phyloP scores from a whole-genome alignment of 1,140 invertebrate genomes.

The Solenopsis invicta region DNA sequence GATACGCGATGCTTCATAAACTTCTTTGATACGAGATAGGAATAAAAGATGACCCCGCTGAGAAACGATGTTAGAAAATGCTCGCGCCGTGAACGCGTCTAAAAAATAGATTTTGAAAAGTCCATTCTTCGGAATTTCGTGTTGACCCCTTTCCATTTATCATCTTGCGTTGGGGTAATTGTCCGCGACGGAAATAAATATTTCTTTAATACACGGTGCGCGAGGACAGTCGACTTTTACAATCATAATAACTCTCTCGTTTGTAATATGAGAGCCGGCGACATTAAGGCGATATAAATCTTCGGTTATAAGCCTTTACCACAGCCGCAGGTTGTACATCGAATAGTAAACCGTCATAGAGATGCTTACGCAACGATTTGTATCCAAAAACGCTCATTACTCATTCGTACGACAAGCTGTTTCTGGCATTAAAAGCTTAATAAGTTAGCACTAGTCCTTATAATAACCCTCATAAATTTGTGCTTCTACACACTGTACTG shows the following conservation, averaged over 20 bases:
- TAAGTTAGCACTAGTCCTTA: conserved; percentile 7
- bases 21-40: conserved; percentile 55
- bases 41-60: conserved; percentile 60
- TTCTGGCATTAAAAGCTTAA: conserved; percentile 10
- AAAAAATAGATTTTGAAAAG: conserved; percentile 48
- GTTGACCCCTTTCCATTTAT: conserved; percentile 29
- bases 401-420: conserved; percentile 1
- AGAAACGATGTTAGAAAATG: conserved; percentile 53
- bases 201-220: conserved; percentile 16
- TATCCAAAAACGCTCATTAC: conserved; percentile 22
- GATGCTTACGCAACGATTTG: conserved; percentile 4
- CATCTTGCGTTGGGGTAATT: conserved; percentile 15
- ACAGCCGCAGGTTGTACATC: background rate
- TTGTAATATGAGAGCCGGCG: background rate
- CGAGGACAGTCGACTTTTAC: conserved; percentile 14
- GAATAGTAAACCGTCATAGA: conserved; percentile 5
- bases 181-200: conserved; percentile 42
- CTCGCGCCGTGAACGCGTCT: background rate
- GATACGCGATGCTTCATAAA: conserved; percentile 61
- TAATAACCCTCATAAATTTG: conserved; percentile 38
- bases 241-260: conserved; percentile 38
- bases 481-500: background rate
- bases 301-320: conserved; percentile 14
- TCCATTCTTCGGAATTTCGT: conserved; percentile 38
- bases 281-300: conserved; percentile 21